Evolutionary conservation across 2,797 vertebrate genomes (phyloP).

Genomic region (Dryobates pubescens): DNA sequence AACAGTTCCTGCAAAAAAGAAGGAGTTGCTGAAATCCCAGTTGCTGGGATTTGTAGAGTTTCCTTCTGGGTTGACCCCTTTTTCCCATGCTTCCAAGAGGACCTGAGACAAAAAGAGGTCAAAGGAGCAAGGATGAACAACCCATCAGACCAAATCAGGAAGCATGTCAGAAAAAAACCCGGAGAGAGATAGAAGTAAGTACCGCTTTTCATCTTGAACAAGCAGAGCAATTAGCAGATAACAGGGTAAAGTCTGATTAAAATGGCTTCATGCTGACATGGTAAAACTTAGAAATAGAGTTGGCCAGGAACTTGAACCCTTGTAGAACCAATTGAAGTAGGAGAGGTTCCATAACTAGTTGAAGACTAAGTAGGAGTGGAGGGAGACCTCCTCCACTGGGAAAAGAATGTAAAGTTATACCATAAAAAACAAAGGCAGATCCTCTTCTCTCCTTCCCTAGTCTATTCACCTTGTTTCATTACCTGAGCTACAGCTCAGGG

Average conservation of each 20-base stretch:
- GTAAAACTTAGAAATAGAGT: not conserved
- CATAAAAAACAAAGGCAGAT: not conserved
- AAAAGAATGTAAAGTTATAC: not conserved
- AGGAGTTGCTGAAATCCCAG: slow-evolving; percentile 95
- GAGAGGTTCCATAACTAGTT: not conserved
- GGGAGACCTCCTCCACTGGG: not conserved
- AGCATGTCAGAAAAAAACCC: not conserved
- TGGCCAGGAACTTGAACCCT: not conserved
- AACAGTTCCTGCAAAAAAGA: slow-evolving; percentile 93
- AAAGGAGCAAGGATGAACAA: slow-evolving; percentile 19
- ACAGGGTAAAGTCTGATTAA: not conserved
- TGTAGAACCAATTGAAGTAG: not conserved
- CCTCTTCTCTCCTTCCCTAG: not conserved
- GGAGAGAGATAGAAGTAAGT: not conserved
- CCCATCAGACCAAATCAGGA: not conserved
- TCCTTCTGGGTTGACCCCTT: slow-evolving; percentile 90
- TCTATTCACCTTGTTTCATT: not conserved
- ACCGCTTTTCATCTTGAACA: not conserved
- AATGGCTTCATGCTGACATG: not conserved
- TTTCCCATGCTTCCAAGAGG: slow-evolving; percentile 91
- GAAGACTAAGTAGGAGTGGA: not conserved
- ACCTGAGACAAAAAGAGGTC: slow-evolving; percentile 76
- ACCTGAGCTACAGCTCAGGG: not conserved
- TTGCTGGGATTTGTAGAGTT: slow-evolving; percentile 94
- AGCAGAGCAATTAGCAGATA: not conserved